Evolutionary conservation across 2,113 vertebrate genomes (phyloP).

Genomic region (Capreolus pygargus): DNA sequence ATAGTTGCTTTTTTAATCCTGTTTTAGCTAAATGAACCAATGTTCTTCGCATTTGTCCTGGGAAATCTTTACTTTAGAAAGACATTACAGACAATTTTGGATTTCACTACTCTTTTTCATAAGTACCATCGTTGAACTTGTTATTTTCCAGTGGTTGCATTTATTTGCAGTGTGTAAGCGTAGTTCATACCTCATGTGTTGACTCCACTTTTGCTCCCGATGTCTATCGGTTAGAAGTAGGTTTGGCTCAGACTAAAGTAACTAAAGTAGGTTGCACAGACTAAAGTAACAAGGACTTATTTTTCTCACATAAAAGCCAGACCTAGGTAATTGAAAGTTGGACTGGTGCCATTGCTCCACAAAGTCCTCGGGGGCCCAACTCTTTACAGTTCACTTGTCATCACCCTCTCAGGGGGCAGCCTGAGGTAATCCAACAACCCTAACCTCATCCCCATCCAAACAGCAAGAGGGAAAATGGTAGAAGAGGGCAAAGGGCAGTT

Average conservation of each 20-base stretch:
- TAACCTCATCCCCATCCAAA: rapidly evolving
- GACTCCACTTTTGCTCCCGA: background rate
- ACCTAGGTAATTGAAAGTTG: background rate
- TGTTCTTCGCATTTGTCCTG: background rate
- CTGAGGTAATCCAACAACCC: background rate
- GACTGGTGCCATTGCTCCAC: background rate
- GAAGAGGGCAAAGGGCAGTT: background rate
- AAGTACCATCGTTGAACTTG: background rate
- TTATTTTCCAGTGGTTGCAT: background rate
- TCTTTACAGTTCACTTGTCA: background rate
- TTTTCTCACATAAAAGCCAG: background rate
- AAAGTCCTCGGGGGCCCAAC: background rate
- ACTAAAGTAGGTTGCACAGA: background rate
- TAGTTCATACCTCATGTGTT: background rate
- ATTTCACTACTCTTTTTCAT: background rate
- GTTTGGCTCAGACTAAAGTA: background rate
- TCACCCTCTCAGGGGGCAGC: background rate
- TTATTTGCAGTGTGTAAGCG: background rate
- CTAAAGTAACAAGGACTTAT: background rate
- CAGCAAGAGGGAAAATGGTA: background rate
- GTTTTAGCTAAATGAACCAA: background rate
- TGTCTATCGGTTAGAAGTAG: background rate
- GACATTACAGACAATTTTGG: background rate
- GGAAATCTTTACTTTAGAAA: background rate
- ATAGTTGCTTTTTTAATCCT: background rate